Evolutionary conservation across 2,797 vertebrate species (phyloP), one percentile per base, ranked within the genome.

Genomic region (Tiaroga cobitis): DNA sequence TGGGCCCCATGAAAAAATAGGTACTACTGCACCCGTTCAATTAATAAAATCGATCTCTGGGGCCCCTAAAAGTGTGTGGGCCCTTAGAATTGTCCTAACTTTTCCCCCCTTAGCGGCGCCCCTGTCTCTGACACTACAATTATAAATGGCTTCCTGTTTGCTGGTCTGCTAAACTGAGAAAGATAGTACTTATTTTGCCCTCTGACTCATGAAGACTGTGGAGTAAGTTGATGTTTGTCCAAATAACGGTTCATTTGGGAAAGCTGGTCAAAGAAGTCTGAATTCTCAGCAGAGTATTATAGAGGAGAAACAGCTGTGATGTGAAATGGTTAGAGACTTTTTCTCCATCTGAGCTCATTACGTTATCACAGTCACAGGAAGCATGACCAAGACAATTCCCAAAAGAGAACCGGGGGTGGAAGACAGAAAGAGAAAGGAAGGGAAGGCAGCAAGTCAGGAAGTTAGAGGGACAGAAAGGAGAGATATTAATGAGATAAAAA

Each of bases 301-400:
- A 84, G 81, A 85, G n/a, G 54, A 85, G 68, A 81, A 80, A 85
- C 85, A 88, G 83, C 86, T 90, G 89, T 32, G 51, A 81, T 13
- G 43, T 77, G 67, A 88, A 87, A 77, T n/a, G 18, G 77, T 82
- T 80, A 72, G 69, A 61, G 51, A 86, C 43, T 59, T 10, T 68
- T 61, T 77, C 21, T 56, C 37, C 51, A 76, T 56, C 59, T 83
- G 54, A 34, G 56, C 61, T 84, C 61, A 32, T 79, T 85, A 77
- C 32, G 56, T 87, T 90, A 88, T 90, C 88, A 63, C 83, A 84
- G 56, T 19, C 81, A 80, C 87, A 91, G 88, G 89, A 89, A 89
- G 81, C 88, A 56, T 76, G 34, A 82, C 65, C 54, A 87, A 84
- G 41, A 54, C 74, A 84, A 80, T 69, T 88, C 89, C 87, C 84